These are phyloP conservation scores for Watsonalla binaria DNA, from an alignment of 2,888 invertebrate genomes.

Conservation along the genomic window DNA sequence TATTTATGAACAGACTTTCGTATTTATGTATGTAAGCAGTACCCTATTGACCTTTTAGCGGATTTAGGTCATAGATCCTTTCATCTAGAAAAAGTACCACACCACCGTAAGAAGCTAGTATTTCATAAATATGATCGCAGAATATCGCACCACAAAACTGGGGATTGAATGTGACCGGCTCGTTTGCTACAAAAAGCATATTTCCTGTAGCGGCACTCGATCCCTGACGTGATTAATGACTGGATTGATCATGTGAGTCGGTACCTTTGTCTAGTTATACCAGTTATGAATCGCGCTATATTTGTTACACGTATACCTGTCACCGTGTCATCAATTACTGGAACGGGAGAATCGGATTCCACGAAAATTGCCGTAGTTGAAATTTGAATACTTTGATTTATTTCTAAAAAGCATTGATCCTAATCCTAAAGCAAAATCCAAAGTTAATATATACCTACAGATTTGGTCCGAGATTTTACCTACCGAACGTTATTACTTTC, in stretches of 20 bases:
- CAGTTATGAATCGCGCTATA: slow-evolving; percentile 24
- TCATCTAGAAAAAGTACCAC: not conserved
- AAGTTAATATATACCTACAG: too few relatives aligned
- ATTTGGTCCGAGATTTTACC: too few relatives aligned
- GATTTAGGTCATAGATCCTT: too few relatives aligned
- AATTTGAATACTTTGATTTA: too few relatives aligned
- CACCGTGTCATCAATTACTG: slow-evolving; percentile 10
- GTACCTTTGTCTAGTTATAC: slow-evolving; percentile 18
- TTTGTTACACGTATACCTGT: slow-evolving; percentile 19
- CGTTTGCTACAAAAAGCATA: slow-evolving; percentile 38
- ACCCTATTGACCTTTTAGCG: too few relatives aligned
- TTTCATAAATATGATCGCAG: slow-evolving; percentile 9
- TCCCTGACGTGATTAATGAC: slow-evolving; percentile 37
- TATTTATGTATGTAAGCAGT: too few relatives aligned
- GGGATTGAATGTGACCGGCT: slow-evolving; percentile 31
- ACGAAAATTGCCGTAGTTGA: too few relatives aligned
- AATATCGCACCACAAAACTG: slow-evolving; percentile 11
- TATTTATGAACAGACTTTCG: too few relatives aligned
- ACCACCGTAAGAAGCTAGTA: not conserved
- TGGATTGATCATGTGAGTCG: slow-evolving; percentile 34
- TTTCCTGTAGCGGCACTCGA: slow-evolving; percentile 28
- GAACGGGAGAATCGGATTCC: not conserved
- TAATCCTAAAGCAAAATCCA: too few relatives aligned
- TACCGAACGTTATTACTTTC: too few relatives aligned
- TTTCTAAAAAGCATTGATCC: too few relatives aligned